Conservation (phyloP, 2,113 vertebrate genomes). For the Peromyscus polionotus region DNA sequence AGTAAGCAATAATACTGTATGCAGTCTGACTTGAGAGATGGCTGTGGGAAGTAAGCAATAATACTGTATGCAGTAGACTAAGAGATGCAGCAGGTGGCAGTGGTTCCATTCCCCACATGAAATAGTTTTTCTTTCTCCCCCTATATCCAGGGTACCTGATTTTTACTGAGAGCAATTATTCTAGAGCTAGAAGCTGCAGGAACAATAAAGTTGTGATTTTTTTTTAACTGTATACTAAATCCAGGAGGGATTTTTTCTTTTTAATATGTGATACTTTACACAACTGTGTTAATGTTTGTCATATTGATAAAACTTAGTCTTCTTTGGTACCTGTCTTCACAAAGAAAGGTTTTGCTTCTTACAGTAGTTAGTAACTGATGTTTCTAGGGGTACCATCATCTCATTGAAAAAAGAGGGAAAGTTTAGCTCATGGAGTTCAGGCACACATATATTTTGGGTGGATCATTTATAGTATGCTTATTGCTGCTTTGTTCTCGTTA, state of each 20-base stretch:
- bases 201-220: slow-evolving; percentile 45
- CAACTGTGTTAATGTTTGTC: slow-evolving; percentile 24
- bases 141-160: slow-evolving; percentile 25
- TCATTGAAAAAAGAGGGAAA: slow-evolving; percentile 76
- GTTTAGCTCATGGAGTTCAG: slow-evolving; percentile 67
- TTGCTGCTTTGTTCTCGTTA: slow-evolving; percentile 84
- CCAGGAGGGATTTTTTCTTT: neutral
- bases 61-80: neutral
- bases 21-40: slow-evolving; percentile 40
- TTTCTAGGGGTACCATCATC: slow-evolving; percentile 65
- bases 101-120: slow-evolving; percentile 70
- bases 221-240: slow-evolving; percentile 8
- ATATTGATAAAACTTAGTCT: slow-evolving; percentile 37
- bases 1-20: slow-evolving; percentile 25
- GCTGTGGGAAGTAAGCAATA: slow-evolving; percentile 42
- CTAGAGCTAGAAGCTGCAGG: slow-evolving; percentile 30
- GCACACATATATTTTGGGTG: slow-evolving; percentile 77
- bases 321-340: slow-evolving; percentile 48
- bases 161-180: slow-evolving; percentile 24
- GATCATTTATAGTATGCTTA: slow-evolving; percentile 77
- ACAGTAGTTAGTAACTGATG: slow-evolving; percentile 70
- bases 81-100: slow-evolving; percentile 35
- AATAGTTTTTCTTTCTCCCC: slow-evolving; percentile 53
- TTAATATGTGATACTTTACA: slow-evolving; percentile 25
- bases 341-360: slow-evolving; percentile 56